Conservation (phyloP, 2,797 vertebrate genomes). For the Rhynchonycteris naso region DNA sequence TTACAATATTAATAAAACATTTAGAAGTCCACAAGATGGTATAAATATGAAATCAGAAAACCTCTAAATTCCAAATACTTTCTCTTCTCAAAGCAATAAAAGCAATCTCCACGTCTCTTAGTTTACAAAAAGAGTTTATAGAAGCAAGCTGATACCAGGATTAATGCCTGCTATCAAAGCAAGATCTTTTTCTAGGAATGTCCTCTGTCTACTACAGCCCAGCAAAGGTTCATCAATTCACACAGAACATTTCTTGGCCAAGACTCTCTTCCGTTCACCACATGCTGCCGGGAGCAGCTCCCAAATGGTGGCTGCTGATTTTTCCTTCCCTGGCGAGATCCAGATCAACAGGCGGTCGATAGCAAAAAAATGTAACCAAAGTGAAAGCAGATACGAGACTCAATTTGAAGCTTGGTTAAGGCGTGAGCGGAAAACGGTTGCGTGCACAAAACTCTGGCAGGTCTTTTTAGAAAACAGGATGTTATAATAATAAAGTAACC, state of each 20-base stretch:
- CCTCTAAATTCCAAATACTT: neutral
- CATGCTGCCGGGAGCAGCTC: neutral
- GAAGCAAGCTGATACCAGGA: neutral
- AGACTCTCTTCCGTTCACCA: neutral
- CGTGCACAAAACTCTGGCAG: neutral
- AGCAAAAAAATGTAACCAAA: slow-evolving; percentile 54
- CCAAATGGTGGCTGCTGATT: neutral
- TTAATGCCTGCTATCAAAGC: neutral
- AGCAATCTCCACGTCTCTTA: neutral
- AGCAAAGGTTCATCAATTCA: slow-evolving; percentile 16
- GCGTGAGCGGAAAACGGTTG: neutral
- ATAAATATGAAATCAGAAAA: neutral
- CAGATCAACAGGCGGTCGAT: slow-evolving; percentile 45
- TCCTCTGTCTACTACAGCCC: neutral
- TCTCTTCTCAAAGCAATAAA: neutral
- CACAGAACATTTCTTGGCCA: slow-evolving; percentile 44
- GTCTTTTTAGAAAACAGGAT: neutral
- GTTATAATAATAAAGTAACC: slow-evolving; percentile 61
- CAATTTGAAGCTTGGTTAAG: slow-evolving; percentile 24
- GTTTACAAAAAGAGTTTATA: neutral
- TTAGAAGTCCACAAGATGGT: neutral
- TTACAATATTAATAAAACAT: neutral
- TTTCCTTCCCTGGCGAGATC: neutral
- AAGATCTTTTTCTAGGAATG: slow-evolving; percentile 45
- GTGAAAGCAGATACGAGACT: slow-evolving; percentile 8